These are phyloP conservation scores for Drusus annulatus DNA, from an alignment of 1,140 invertebrate genomes.

Conservation along the genomic window DNA sequence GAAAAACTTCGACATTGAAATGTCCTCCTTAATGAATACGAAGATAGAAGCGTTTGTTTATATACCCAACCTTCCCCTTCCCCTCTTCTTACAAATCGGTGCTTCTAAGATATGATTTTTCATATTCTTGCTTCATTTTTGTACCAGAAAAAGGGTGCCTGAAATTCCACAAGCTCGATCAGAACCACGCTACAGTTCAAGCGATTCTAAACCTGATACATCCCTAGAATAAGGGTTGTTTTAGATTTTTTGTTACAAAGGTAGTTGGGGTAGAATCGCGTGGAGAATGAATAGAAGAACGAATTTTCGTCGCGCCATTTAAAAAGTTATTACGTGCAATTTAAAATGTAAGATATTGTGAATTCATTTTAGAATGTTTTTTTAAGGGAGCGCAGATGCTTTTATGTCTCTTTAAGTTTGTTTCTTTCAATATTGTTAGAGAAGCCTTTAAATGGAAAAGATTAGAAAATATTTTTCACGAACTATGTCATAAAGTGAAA, in stretches of 20 bases:
- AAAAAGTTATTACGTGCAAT: conserved; percentile 59
- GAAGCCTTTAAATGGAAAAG: too few relatives aligned
- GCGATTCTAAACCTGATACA: background rate
- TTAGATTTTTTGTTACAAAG: background rate
- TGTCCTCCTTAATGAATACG: conserved; percentile 34
- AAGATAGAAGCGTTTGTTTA: conserved; percentile 54
- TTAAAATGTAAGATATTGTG: conserved; percentile 60
- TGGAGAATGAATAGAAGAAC: conserved; percentile 42
- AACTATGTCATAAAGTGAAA: too few relatives aligned
- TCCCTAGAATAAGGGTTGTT: conserved; percentile 2
- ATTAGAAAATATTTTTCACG: too few relatives aligned
- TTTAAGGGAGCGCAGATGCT: conserved; percentile 54
- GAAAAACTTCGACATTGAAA: conserved; percentile 42
- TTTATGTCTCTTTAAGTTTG: background rate
- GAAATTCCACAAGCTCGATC: background rate
- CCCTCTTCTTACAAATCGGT: conserved; percentile 55
- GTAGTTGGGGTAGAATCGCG: conserved; percentile 1
- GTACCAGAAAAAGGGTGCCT: conserved; percentile 8
- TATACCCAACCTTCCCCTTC: conserved; percentile 49
- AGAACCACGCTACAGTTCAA: background rate
- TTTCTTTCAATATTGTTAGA: too few relatives aligned
- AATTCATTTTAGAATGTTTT: conserved; percentile 58
- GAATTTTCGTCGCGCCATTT: conserved; percentile 57
- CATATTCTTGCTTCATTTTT: conserved; percentile 59
- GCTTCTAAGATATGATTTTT: conserved; percentile 58